Evolutionary conservation across 2,888 invertebrate species (phyloP).

Genomic region (Troides oblongomaculatus): DNA sequence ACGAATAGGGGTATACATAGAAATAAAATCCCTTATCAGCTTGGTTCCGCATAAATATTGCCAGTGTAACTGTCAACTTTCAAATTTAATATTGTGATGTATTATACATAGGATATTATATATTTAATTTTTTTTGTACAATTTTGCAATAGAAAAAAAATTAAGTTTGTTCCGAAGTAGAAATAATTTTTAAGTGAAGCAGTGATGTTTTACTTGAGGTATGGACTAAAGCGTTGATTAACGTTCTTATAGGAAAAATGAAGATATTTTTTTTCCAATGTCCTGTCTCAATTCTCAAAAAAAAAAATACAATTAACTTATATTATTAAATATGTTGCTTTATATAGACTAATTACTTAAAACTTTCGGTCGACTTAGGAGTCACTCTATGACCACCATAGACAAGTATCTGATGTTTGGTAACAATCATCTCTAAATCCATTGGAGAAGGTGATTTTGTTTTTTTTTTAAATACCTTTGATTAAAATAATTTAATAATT

Average conservation of each 20-base stretch:
- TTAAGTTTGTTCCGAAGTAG: neutral
- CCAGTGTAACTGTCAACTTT: constrained; percentile 38
- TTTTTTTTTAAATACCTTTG: too few relatives aligned
- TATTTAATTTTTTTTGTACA: neutral
- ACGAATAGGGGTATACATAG: too few relatives aligned
- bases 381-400: too few relatives aligned
- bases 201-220: neutral
- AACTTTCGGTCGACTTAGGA: too few relatives aligned
- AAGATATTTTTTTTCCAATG: neutral
- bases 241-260: neutral
- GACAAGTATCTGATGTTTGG: too few relatives aligned
- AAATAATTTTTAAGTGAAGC: neutral
- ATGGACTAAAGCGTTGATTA: neutral
- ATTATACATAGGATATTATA: constrained; percentile 8
- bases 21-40: neutral
- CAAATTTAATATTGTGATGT: neutral
- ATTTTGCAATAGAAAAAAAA: neutral
- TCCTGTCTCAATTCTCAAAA: neutral
- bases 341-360: too few relatives aligned
- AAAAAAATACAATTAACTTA: neutral
- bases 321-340: too few relatives aligned
- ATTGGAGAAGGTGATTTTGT: too few relatives aligned
- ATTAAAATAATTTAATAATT: too few relatives aligned
- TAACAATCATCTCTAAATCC: too few relatives aligned
- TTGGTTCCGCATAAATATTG: constrained; percentile 30